phyloP scores from a whole-genome alignment of 2,888 invertebrate species.

The Lasioglossum lativentre region DNA sequence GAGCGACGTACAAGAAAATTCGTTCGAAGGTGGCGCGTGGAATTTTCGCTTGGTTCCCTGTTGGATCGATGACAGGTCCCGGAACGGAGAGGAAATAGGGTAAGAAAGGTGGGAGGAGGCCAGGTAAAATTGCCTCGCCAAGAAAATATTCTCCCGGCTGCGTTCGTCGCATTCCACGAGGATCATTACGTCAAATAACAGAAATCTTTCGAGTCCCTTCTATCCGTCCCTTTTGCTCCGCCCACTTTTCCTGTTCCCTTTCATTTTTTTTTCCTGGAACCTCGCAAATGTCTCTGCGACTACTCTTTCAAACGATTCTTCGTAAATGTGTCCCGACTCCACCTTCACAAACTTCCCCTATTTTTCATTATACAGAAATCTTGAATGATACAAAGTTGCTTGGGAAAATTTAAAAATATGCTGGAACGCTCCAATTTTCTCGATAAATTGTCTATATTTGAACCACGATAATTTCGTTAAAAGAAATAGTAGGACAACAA shows the following conservation, averaged over 20 bases:
- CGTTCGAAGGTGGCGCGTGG: slow-evolving; percentile 31
- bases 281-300: neutral
- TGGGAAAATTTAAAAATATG: too few relatives aligned
- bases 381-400: too few relatives aligned
- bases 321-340: neutral
- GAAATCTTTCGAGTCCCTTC: slow-evolving; percentile 70
- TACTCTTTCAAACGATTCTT: neutral
- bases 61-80: slow-evolving; percentile 55
- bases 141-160: slow-evolving; percentile 66
- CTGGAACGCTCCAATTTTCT: too few relatives aligned
- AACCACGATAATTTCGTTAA: too few relatives aligned
- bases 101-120: slow-evolving; percentile 24
- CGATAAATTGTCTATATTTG: too few relatives aligned
- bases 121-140: slow-evolving; percentile 67
- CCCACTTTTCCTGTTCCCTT: neutral
- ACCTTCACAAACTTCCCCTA: neutral
- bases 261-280: neutral
- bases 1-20: slow-evolving; percentile 20
- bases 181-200: slow-evolving; percentile 79
- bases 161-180: slow-evolving; percentile 72
- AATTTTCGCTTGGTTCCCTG: slow-evolving; percentile 26
- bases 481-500: too few relatives aligned
- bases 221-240: slow-evolving; percentile 28
- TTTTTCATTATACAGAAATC: neutral
- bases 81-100: slow-evolving; percentile 43